Evolutionary conservation across 2,888 invertebrate species (phyloP), one percentile per base, ranked within the genome.

Genomic region (Lepidocyrtinus sp.): DNA sequence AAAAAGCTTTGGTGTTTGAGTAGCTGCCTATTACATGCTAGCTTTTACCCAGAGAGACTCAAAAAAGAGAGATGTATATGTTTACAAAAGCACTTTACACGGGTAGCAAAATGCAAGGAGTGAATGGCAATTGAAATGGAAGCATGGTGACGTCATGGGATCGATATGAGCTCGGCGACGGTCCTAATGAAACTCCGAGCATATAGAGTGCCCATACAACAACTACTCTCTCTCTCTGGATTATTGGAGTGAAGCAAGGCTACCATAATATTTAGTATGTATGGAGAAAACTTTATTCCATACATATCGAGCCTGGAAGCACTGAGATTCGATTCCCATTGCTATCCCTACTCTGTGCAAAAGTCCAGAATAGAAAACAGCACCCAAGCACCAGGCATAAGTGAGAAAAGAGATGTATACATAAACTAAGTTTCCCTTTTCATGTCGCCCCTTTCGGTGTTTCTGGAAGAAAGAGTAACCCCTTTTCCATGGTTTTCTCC

Each of bases 101-200:
- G 7, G 21, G 17, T 5, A 59, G n/a, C 3, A 59, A 59, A 36
- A 36, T 36, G 12, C 36, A 61, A 73, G 79, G 77, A 80, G 77
- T 45, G 68, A 72, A 71, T 26, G 36, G 25, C 45, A 46, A 46
- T 24, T 22, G 24, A 65, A 26, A 26, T 25, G 26, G 55, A 62
- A 27, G 74, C 45, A 62, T 75, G 80, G 61, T 75, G 80, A 82
- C 79, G 82, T 80, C 80, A 79, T 59, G 21, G 22, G 79, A 82
- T 82, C 79, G 75, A 79, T 76, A 79, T 27, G 55, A 36, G 67
- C 46, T 75, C 80, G 80, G 75, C 70, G 65, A 69, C 80, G 75
- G 75, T 65, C 74, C 79, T 73, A 69, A 74, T 75, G 69, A 74
- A 55, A 73, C 27, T 74, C 74, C 64, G 67, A 80, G 45, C 21